These are phyloP conservation scores for Pantherophis alleghaniensis DNA, from an alignment of 2,797 vertebrate genomes.

Conservation along the genomic window DNA sequence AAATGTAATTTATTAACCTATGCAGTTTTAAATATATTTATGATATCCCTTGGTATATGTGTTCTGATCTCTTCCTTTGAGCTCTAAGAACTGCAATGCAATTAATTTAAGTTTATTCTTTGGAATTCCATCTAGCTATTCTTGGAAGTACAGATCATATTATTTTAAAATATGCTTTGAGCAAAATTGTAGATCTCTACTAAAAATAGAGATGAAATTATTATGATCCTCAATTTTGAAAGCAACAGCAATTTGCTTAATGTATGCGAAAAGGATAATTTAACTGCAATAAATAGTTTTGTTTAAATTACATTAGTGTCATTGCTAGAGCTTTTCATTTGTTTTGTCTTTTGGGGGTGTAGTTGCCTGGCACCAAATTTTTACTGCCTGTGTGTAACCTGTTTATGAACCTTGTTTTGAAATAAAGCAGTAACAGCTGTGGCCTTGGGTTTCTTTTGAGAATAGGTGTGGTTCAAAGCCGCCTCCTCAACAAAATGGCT, in stretches of 20 bases:
- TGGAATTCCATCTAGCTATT: not conserved
- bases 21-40: not conserved
- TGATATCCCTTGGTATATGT: not conserved
- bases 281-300: slow-evolving; percentile 23
- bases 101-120: not conserved
- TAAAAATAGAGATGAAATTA: not conserved
- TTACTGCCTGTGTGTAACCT: slow-evolving; percentile 30
- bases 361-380: slow-evolving; percentile 22
- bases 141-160: not conserved
- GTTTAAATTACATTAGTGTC: slow-evolving; percentile 50
- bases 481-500: slow-evolving; percentile 20
- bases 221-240: not conserved
- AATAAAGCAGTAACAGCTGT: slow-evolving; percentile 43
- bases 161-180: not conserved
- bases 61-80: not conserved
- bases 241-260: not conserved
- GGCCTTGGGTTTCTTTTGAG: slow-evolving; percentile 47
- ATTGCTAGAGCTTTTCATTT: slow-evolving; percentile 5
- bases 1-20: not conserved
- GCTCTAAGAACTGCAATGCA: not conserved
- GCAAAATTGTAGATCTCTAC: not conserved
- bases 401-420: slow-evolving; percentile 34
- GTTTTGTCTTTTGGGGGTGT: not conserved
- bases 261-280: not conserved
- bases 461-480: slow-evolving; percentile 42